Evolutionary conservation across 30 jellyfish, hydroid and myxozoan species (phyloP), one percentile per base, ranked within the genome.

Genomic region (Mastigias papua): DNA sequence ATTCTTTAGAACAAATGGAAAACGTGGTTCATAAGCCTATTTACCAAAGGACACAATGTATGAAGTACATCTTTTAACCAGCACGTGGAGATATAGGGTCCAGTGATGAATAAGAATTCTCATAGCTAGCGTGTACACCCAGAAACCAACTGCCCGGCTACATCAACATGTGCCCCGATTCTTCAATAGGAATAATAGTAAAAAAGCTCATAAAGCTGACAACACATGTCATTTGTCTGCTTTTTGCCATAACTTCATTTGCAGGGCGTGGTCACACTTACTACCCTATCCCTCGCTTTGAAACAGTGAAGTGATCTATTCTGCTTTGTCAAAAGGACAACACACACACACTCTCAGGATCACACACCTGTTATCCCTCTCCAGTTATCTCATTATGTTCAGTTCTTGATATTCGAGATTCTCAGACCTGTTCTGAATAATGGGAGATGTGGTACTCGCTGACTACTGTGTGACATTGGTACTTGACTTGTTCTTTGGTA

Each of bases 1-100:
- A 75, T 87, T 78, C 96, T 87, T 87, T 87, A 73, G 90, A 87
- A 87, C 89, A 76, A 78, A 87, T 46, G 68, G 87, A 87, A 87
- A 87, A 87, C 96, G 96, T 87, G 96, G 96, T 54, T 46, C 89
- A 78, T 87, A 87, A 87, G 96, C 96, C 96, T 87, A 87, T 87
- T 87, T 87, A 87, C 96, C 96, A 73, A 87, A 48, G 86, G 74
- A 87, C 96, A 87, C 96, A 87, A 87, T 87, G 89, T 87, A 66
- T 22, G 83, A 79, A 65, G 90, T 28, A 33, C 50, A 35, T 42
- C 88, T 34, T 37, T 27, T 34, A 63, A 23, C 51, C 70, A 49
- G n/a, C 96, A 87, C 96, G 96, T 87, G 96, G 86, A 62, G 83
- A 54, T 28, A 31, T 48, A 70, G 75, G 29, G 29, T 67, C 87